These are phyloP conservation scores for Clarias fuscus DNA, from an alignment of 2,797 vertebrate species.

Conservation along the genomic window DNA sequence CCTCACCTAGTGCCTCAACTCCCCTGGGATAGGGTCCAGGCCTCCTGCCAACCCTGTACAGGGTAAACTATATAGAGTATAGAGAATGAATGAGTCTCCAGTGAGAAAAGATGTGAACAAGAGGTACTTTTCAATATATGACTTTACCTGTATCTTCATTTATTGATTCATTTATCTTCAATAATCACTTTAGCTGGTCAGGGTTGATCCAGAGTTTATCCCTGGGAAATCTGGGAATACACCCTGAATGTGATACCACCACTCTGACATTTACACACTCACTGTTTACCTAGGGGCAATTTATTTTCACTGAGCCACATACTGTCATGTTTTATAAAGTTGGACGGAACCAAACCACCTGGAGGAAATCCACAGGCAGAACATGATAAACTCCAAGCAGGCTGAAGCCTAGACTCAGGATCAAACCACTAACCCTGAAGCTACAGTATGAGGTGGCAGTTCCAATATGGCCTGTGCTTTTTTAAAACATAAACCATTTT, in stretches of 20 bases:
- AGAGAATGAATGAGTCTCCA: too few relatives aligned
- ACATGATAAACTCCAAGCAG: neutral
- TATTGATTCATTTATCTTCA: neutral
- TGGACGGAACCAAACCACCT: neutral
- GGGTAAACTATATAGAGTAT: too few relatives aligned
- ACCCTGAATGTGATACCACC: neutral
- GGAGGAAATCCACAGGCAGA: neutral
- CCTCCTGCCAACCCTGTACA: too few relatives aligned
- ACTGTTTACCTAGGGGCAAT: neutral
- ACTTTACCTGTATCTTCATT: neutral
- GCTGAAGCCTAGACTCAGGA: neutral
- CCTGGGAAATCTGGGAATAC: neutral
- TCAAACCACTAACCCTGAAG: neutral
- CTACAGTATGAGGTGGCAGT: neutral
- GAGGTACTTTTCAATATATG: neutral
- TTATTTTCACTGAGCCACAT: neutral
- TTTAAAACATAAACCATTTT: neutral
- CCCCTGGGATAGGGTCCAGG: too few relatives aligned
- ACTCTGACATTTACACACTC: neutral
- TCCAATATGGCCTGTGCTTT: neutral
- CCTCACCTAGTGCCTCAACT: too few relatives aligned
- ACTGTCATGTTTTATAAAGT: neutral
- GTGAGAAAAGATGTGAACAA: neutral
- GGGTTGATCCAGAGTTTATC: neutral
- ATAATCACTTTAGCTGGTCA: neutral